Percentiles rank a stretch among this genome's conserved stretches.
Conservation (phyloP, 2,797 vertebrate genomes). For the Eospalax fontanierii region DNA sequence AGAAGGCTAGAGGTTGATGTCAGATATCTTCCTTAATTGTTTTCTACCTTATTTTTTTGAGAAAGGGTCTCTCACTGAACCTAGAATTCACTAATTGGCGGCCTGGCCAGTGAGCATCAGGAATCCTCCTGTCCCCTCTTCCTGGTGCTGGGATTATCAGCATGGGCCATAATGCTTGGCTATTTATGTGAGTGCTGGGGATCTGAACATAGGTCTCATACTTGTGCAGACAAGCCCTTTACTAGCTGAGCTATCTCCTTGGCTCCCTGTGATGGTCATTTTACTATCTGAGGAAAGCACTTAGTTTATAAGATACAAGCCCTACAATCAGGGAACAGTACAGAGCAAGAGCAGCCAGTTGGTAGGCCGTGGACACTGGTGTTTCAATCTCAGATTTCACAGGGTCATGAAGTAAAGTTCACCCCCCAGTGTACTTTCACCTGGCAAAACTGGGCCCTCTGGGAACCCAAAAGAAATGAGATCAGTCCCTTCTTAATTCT, state of each 20-base stretch:
- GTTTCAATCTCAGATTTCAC: conserved; percentile 34
- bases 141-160: background rate
- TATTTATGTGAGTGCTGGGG: background rate
- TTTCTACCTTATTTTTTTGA: background rate
- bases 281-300: conserved; percentile 14
- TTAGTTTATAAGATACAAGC: background rate
- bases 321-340: background rate
- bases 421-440: background rate
- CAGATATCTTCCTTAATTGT: background rate
- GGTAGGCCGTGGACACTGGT: no score
- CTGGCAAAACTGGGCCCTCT: background rate
- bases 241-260: background rate
- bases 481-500: background rate
- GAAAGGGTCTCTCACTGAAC: background rate
- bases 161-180: background rate
- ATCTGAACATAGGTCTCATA: background rate
- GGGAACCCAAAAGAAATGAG: background rate
- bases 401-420: conserved; percentile 1
- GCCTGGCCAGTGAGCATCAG: background rate
- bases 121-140: background rate
- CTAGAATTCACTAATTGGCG: background rate
- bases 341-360: background rate
- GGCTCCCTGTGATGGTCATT: background rate
- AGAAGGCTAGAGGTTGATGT: background rate
- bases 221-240: background rate